A percentile compares a stretch with the other conserved stretches of the same genome.
phyloP scores from a whole-genome alignment of 1,140 invertebrate genomes.

The Zaprionus ghesquierei region DNA sequence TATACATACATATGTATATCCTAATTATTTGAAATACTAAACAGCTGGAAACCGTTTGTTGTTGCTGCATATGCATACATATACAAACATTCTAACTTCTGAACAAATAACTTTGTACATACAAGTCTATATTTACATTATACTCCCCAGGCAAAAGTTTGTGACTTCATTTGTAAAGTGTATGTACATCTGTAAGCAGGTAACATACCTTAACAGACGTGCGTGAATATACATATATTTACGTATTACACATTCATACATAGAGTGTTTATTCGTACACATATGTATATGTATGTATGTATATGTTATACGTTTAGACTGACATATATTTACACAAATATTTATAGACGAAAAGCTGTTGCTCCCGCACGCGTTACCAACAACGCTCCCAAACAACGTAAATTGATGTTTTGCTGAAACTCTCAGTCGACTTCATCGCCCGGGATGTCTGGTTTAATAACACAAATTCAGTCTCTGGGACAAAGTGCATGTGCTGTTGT shows the following conservation, averaged over 20 bases:
- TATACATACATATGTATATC: too few species aligned
- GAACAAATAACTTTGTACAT: too few species aligned
- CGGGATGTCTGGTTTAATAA: conserved; percentile 14
- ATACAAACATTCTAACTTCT: too few species aligned
- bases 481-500: conserved; percentile 62
- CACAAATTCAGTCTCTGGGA: conserved; percentile 42
- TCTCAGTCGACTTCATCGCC: conserved; percentile 20
- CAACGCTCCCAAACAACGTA: neutral
- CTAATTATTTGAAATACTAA: too few species aligned
- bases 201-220: too few species aligned
- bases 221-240: neutral
- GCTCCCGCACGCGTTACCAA: neutral
- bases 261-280: neutral
- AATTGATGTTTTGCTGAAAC: neutral
- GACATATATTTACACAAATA: conserved; percentile 13
- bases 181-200: neutral
- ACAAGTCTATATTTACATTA: conserved; percentile 7
- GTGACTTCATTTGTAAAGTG: neutral
- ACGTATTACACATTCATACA: too few species aligned
- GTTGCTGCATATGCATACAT: too few species aligned
- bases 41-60: too few species aligned
- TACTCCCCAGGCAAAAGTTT: neutral
- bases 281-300: neutral
- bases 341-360: conserved; percentile 51
- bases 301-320: neutral